phyloP scores from a whole-genome alignment of 2,797 vertebrate species.

The Toxotes lorentzi region DNA sequence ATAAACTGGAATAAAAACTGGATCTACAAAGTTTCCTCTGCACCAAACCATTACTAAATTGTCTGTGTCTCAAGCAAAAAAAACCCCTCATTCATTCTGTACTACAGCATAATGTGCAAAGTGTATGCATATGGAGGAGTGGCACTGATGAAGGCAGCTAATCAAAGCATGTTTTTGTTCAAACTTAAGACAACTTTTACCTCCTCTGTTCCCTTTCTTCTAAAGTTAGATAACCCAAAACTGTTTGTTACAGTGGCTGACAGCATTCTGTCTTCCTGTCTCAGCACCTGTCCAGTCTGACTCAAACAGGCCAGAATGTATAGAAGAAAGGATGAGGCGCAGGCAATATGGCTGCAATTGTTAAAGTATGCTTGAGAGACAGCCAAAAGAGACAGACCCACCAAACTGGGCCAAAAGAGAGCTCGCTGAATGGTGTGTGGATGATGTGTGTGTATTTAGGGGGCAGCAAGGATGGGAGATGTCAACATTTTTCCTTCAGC shows the following conservation, averaged over 20 bases:
- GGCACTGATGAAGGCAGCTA: slow-evolving; percentile 41
- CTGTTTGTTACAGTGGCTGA: slow-evolving; percentile 74
- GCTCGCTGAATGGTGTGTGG: slow-evolving; percentile 70
- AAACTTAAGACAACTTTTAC: slow-evolving; percentile 57
- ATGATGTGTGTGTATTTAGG: slow-evolving; percentile 77
- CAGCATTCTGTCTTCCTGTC: slow-evolving; percentile 76
- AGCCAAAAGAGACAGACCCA: slow-evolving; percentile 81
- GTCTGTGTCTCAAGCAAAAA: slow-evolving; percentile 47
- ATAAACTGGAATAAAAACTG: slow-evolving; percentile 46
- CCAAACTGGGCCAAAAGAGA: slow-evolving; percentile 77
- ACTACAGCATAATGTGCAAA: slow-evolving; percentile 25
- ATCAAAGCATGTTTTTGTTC: slow-evolving; percentile 44
- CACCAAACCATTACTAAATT: slow-evolving; percentile 50
- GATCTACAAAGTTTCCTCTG: slow-evolving; percentile 61
- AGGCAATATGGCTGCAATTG: slow-evolving; percentile 72
- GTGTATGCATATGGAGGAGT: slow-evolving; percentile 26
- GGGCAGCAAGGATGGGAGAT: slow-evolving; percentile 79
- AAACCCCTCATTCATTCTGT: slow-evolving; percentile 14
- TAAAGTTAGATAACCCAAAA: slow-evolving; percentile 74
- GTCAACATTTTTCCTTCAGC: slow-evolving; percentile 84
- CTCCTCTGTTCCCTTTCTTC: slow-evolving; percentile 52
- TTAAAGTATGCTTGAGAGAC: slow-evolving; percentile 82
- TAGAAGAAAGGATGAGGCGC: slow-evolving; percentile 65
- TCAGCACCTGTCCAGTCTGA: slow-evolving; percentile 70
- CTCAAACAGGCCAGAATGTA: slow-evolving; percentile 65